Evolutionary conservation across 2,797 vertebrate genomes (phyloP), one percentile per base, ranked within the genome.

Genomic region (Danio albolineatus): DNA sequence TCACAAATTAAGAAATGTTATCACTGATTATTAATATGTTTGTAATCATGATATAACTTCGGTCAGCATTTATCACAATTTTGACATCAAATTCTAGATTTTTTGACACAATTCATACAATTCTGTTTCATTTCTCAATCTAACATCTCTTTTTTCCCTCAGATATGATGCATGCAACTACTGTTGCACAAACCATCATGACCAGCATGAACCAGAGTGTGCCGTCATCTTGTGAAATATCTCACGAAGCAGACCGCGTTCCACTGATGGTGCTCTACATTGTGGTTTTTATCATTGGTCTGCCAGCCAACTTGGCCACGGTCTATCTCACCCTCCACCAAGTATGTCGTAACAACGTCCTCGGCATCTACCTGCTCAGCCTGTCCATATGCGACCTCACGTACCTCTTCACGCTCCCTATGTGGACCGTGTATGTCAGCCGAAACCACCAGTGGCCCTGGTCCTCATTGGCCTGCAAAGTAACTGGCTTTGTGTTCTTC

Each of bases 401-500:
- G 41, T 98, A 98, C 83, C 76, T 95, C 69, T 53, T 92, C 64
- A 98, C 97, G 0, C 88, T 98, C 84, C 97, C 97, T 0, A 67
- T 95, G 49, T 98, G 97, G 97, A 87, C 94, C 2, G 0, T 88
- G n/a, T 98, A 98, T 0, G 87, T 96, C 10, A 71, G 48, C 69
- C 28, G 78, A 0, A 1, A 7, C 0, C 96, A 96, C 79, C 0
- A 0, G 0, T 98, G 97, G 97, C 56, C 0, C 0, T 92, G 95
- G 92, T 72, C 85, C n/a, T 12, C 0, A 0, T 0, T 0, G 0
- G 69, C 89, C 36, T 98, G 97, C 86, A 89, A 49, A 75, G 2
- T 91, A 10, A 96, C 92, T 0, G 95, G 94, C 81, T 98, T 91
- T 86, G 75, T 98, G 77, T 98, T 98, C 82, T 98, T 97, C 92